Evolutionary conservation across 2,113 vertebrate species (phyloP), one percentile per base, ranked within the genome.

Genomic region (Cygnus atratus): DNA sequence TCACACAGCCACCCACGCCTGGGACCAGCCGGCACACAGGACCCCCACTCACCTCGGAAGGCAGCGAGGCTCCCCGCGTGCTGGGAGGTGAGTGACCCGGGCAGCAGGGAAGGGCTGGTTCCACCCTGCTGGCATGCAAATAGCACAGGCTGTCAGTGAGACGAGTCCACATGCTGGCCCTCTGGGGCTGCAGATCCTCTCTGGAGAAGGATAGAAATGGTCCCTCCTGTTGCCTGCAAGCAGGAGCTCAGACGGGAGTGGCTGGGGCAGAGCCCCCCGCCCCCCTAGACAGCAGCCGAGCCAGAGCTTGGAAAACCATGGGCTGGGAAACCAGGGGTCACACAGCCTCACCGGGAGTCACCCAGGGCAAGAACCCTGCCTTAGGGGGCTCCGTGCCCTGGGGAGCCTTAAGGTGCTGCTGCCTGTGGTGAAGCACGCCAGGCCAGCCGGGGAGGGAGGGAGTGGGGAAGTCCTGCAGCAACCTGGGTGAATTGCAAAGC

Each of bases 181-280:
- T 26, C 18, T 66, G 10, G 59, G 41, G 71, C 35, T 59, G 37
- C 35, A 52, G 57, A 43, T 33, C 72, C n/a, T 63, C 41, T 35
- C 6, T 59, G 63, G 26, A 31, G 16, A n/a, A 20, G 28, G 65
- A n/a, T 9, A 11, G 66, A 37, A 43, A 14, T 3, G 4, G 54
- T 3, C 22, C 6, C 2, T 35, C 17, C 39, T 21, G 7, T 13
- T 12, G n/a, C 16, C 5, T 1, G 2, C 46, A 5, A 5, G 8
- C 14, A 6, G 57, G 26, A 9, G 13, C 44, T 76, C 21, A 5
- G 77, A n/a, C n/a, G 28, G 11, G 46, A 28, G 54, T 29, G 31
- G 10, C 31, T 14, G 46, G 44, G 66, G 21, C 2, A 0, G 73
- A 62, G 39, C 20, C n/a, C 37, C 37, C 37, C 35, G 8, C 35